Conservation (phyloP, 2,888 invertebrate species). For the Microchrysa polita region DNA sequence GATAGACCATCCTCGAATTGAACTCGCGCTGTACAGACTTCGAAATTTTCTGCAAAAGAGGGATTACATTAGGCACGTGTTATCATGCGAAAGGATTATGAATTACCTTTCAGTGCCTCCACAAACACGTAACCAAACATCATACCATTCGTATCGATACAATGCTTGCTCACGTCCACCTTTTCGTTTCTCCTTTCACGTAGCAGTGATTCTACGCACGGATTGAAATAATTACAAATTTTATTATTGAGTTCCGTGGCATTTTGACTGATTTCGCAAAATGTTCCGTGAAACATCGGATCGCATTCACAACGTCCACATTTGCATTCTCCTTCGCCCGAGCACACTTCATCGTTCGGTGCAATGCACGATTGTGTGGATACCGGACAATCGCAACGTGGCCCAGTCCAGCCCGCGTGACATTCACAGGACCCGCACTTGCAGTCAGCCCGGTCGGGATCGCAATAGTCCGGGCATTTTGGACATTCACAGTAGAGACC, state of each 20-base stretch:
- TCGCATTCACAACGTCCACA: conserved; percentile 70
- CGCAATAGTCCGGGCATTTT: conserved; percentile 69
- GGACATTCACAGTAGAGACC: conserved; percentile 74
- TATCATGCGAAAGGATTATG: background rate
- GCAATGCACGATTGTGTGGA: conserved; percentile 67
- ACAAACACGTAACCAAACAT: conserved; percentile 57
- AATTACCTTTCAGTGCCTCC: conserved; percentile 53
- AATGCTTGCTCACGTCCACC: conserved; percentile 56
- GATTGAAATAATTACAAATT: conserved; percentile 60
- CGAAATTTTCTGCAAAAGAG: conserved; percentile 51
- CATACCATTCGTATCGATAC: conserved; percentile 55
- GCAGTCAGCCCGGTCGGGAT: conserved; percentile 76
- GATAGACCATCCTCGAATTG: conserved; percentile 56
- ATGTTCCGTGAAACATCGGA: conserved; percentile 56
- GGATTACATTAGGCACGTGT: too few relatives aligned
- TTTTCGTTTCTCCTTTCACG: conserved; percentile 53
- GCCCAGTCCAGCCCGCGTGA: conserved; percentile 69
- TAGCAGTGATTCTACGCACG: conserved; percentile 61
- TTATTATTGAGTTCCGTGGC: conserved; percentile 56
- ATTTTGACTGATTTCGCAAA: conserved; percentile 59
- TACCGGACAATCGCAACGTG: conserved; percentile 69
- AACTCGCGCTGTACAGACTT: conserved; percentile 58
- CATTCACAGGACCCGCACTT: conserved; percentile 79
- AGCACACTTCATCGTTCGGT: conserved; percentile 71
- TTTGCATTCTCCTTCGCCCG: conserved; percentile 77